A percentile compares a stretch with the other conserved stretches of the same genome.
Conservation (phyloP, 2,113 vertebrate genomes). For the Nibea albiflora region DNA sequence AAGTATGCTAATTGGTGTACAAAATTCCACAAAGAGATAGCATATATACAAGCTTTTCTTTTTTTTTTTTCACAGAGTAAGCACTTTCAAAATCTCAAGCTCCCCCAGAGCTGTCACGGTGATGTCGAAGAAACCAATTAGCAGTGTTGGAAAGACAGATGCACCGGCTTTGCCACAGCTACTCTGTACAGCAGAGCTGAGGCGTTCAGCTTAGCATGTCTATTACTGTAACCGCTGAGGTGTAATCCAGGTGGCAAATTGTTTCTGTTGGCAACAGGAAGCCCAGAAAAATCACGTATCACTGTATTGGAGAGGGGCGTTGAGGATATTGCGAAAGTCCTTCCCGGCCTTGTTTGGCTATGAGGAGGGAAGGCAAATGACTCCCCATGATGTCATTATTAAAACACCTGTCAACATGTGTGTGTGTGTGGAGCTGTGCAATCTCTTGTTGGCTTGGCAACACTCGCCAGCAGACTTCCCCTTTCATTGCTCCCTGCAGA, state of each 20-base stretch:
- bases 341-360: conserved; percentile 32
- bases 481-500: conserved; percentile 52
- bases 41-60: background rate
- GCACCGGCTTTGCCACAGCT: conserved; percentile 3
- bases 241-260: conserved; percentile 59
- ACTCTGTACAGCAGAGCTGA: background rate
- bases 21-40: conserved; percentile 22
- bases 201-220: conserved; percentile 22
- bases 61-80: conserved; percentile 10
- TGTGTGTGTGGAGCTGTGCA: background rate
- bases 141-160: conserved; percentile 43
- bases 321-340: conserved; percentile 35
- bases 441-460: conserved; percentile 34
- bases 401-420: conserved; percentile 46
- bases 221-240: background rate
- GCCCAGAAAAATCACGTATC: conserved; percentile 26
- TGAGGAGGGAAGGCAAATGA: conserved; percentile 29
- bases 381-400: conserved; percentile 60
- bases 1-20: conserved; percentile 14
- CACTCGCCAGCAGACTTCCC: conserved; percentile 27
- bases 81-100: conserved; percentile 7
- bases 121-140: conserved; percentile 64
- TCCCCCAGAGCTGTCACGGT: conserved; percentile 23
- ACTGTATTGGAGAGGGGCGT: background rate
- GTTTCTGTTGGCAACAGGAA: conserved; percentile 50